A percentile compares a stretch with the other conserved stretches of the same genome.
These are phyloP conservation scores for Xestobium rufovillosum DNA, from an alignment of 2,888 invertebrate species.

Conservation along the genomic window DNA sequence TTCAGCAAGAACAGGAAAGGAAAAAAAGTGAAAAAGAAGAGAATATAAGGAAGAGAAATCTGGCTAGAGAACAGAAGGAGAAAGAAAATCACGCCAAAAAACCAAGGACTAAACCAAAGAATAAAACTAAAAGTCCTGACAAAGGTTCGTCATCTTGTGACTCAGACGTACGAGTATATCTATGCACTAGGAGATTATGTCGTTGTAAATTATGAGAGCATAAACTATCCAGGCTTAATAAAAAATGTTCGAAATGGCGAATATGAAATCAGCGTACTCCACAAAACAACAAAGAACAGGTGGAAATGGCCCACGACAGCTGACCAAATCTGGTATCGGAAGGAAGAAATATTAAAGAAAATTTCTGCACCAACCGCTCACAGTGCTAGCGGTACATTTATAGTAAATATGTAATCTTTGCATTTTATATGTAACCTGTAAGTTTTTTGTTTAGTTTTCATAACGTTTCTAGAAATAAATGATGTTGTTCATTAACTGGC, in stretches of 20 bases:
- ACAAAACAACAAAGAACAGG: neutral
- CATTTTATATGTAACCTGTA: too few species aligned
- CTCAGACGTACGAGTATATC: neutral
- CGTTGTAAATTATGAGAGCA: constrained; percentile 1
- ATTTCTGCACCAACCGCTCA: neutral
- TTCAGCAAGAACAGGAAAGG: too few species aligned
- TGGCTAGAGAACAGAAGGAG: too few species aligned
- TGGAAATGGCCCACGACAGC: neutral
- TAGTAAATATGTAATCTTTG: too few species aligned
- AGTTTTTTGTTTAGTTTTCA: too few species aligned
- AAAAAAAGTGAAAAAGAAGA: constrained; percentile 1
- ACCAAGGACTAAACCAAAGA: neutral
- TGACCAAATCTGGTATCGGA: constrained; percentile 5
- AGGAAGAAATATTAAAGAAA: too few species aligned
- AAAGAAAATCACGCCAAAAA: too few species aligned
- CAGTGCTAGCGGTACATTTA: neutral
- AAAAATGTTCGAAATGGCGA: neutral
- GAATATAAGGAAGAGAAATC: too few species aligned
- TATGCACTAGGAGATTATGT: constrained; percentile 5
- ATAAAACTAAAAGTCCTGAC: neutral
- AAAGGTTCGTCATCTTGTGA: neutral
- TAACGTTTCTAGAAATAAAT: too few species aligned
- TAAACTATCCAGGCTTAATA: constrained; percentile 3
- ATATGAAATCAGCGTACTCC: constrained; percentile 2
- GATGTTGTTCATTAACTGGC: too few species aligned